A percentile compares a stretch with the other conserved stretches of the same genome.
Conservation (phyloP, 2,888 invertebrate genomes). For the Podotricha telesiphe region DNA sequence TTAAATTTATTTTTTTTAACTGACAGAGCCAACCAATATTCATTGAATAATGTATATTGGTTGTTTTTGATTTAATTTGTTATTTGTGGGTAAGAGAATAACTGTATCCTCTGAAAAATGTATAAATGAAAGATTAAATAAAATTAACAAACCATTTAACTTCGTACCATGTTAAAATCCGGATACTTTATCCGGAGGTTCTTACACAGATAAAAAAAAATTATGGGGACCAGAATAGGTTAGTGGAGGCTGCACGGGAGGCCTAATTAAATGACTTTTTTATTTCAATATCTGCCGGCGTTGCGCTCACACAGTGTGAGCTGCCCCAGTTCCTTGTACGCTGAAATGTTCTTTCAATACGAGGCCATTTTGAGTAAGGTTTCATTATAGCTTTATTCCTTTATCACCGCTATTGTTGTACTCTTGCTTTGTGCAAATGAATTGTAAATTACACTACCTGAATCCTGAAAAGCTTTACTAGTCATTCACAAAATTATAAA, state of each 20-base stretch:
- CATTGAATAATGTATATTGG: too few relatives aligned
- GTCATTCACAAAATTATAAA: too few relatives aligned
- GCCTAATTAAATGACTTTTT: constrained; percentile 41
- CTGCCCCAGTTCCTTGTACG: constrained; percentile 37
- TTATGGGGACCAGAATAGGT: constrained; percentile 38
- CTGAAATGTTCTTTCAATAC: constrained; percentile 50
- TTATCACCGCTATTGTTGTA: constrained; percentile 67
- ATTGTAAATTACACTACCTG: constrained; percentile 57
- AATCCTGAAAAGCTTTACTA: constrained; percentile 33
- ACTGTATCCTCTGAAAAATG: too few relatives aligned
- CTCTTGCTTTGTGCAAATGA: constrained; percentile 66
- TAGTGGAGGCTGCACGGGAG: constrained; percentile 26
- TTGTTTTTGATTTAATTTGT: too few relatives aligned
- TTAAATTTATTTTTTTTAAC: too few relatives aligned
- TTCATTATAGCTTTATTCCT: constrained; percentile 61
- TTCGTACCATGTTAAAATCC: constrained; percentile 6
- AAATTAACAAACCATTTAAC: neutral
- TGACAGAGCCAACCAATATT: too few relatives aligned
- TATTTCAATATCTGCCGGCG: constrained; percentile 31
- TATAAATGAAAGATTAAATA: neutral
- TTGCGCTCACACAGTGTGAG: constrained; percentile 30
- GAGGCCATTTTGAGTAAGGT: constrained; percentile 59
- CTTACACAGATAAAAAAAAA: constrained; percentile 23
- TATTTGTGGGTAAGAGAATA: too few relatives aligned
- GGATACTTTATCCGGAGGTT: constrained; percentile 22